Evolutionary conservation across 2,113 vertebrate genomes (phyloP).

Genomic region (Notothenia rossii): DNA sequence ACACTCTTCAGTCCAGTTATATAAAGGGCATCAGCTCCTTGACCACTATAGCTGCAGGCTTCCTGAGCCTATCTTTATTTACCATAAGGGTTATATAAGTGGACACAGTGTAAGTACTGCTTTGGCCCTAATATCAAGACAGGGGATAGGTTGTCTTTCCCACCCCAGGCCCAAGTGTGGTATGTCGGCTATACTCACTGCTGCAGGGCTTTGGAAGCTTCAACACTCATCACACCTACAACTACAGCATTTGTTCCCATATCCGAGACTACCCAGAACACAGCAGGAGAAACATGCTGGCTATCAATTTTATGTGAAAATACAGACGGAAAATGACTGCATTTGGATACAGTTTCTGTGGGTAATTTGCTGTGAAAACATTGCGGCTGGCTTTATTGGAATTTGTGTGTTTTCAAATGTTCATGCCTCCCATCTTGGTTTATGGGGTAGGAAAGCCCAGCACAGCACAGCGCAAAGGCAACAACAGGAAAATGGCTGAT

Average conservation of each 20-base stretch:
- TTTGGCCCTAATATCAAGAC: constrained; percentile 48
- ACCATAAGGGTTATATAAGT: constrained; percentile 56
- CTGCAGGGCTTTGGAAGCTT: constrained; percentile 33
- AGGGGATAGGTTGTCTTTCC: constrained; percentile 26
- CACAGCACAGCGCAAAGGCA: constrained; percentile 38
- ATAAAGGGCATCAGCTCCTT: constrained; percentile 64
- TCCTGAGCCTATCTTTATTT: constrained; percentile 54
- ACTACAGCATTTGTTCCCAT: constrained; percentile 40
- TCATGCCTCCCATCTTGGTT: constrained; percentile 60
- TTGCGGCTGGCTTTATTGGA: constrained; percentile 61
- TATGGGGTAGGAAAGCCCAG: constrained; percentile 24
- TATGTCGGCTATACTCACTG: constrained; percentile 7
- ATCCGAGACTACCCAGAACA: constrained; percentile 20
- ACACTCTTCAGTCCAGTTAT: constrained; percentile 42
- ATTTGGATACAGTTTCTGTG: constrained; percentile 63
- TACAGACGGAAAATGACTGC: constrained; percentile 68
- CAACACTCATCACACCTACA: constrained; percentile 35
- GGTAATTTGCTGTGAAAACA: constrained; percentile 68
- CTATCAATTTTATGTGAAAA: constrained; percentile 71
- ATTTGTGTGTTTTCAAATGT: constrained; percentile 65
- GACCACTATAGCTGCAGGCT: constrained; percentile 64
- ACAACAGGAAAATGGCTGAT: constrained; percentile 73
- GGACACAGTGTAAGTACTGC: constrained; percentile 61
- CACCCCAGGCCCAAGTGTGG: constrained; percentile 37
- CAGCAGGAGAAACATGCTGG: constrained; percentile 56